These are phyloP conservation scores for Orthonychiurus folsomi DNA, from an alignment of 2,888 invertebrate species.

Conservation along the genomic window DNA sequence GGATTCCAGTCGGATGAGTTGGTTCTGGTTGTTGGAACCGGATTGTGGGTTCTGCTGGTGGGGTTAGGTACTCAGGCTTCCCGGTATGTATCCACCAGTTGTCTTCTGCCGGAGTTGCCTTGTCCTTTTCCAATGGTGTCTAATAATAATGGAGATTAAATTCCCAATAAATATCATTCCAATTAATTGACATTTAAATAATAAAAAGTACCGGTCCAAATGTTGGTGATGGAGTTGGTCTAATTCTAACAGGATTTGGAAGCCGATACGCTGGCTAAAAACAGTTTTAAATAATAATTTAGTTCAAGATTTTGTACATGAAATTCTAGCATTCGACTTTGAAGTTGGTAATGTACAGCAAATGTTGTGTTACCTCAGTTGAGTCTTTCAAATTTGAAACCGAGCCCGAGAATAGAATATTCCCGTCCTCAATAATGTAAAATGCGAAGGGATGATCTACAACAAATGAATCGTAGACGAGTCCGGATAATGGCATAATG, in stretches of 20 bases:
- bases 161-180: no score
- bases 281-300: no score
- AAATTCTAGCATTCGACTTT: background rate
- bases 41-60: background rate
- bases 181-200: no score
- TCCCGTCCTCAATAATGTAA: background rate
- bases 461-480: background rate
- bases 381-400: background rate
- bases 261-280: no score
- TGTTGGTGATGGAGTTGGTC: no score
- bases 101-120: background rate
- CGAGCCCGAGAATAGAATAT: slow-evolving; percentile 6
- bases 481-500: slow-evolving; percentile 8
- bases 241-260: no score
- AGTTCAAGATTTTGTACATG: background rate
- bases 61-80: slow-evolving; percentile 11
- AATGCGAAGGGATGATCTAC: slow-evolving; percentile 12
- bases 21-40: slow-evolving; percentile 13
- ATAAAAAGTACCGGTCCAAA: no score
- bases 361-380: no score
- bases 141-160: background rate
- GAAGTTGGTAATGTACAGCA: no score
- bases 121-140: background rate
- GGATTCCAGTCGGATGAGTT: slow-evolving; percentile 9
- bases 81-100: slow-evolving; percentile 11